Evolutionary conservation across 2,888 invertebrate genomes (phyloP).

Genomic region (Drosophila suboccidentalis): DNA sequence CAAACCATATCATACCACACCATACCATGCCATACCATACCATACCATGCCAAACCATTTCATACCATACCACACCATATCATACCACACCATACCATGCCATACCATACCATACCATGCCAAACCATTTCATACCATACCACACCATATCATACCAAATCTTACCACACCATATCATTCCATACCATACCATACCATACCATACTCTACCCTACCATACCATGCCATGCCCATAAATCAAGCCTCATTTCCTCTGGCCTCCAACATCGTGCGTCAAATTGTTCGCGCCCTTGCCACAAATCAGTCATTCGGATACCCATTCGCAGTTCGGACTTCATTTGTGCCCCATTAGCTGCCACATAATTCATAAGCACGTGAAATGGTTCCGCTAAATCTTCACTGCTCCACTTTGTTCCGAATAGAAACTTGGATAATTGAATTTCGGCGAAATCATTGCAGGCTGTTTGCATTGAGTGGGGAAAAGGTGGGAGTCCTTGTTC

Average conservation of each 20-base stretch:
- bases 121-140: background rate
- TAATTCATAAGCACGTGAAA: conserved; percentile 44
- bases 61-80: no score
- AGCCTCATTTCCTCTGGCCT: conserved; percentile 15
- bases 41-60: no score
- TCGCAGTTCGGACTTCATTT: conserved; percentile 56
- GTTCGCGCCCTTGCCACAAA: conserved; percentile 49
- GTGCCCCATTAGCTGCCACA: conserved; percentile 62
- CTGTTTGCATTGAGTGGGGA: conserved; percentile 11
- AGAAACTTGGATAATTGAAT: conserved; percentile 53
- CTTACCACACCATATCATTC: no score
- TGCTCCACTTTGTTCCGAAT: background rate
- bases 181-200: background rate
- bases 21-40: background rate
- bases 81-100: no score
- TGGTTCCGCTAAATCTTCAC: background rate
- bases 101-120: background rate
- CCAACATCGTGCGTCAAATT: conserved; percentile 22
- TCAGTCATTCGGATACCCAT: conserved; percentile 49
- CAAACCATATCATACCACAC: background rate
- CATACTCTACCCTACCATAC: no score
- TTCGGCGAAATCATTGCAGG: conserved; percentile 41
- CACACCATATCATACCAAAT: no score
- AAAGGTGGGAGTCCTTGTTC: background rate
- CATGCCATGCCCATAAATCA: conserved; percentile 51